phyloP scores from a whole-genome alignment of 2,888 invertebrate species.

The Globia sparganii region DNA sequence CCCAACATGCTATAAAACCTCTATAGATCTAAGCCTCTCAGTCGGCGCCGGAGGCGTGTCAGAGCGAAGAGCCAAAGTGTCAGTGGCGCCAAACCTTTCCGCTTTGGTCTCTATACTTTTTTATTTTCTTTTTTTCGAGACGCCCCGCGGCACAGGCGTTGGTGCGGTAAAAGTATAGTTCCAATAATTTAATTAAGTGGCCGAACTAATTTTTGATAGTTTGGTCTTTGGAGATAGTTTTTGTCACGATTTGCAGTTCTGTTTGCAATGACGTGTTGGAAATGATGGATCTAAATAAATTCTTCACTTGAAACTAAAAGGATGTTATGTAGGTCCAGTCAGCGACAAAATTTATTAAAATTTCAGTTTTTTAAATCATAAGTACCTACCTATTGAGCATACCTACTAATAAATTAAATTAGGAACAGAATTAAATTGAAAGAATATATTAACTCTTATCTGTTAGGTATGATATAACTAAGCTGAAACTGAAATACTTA shows the following conservation, averaged over 20 bases:
- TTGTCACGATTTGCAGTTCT: constrained; percentile 21
- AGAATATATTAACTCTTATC: neutral
- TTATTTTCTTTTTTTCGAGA: constrained; percentile 70
- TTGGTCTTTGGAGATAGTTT: constrained; percentile 48
- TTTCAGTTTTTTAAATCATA: neutral
- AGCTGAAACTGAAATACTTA: too few species aligned
- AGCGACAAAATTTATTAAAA: neutral
- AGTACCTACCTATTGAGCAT: neutral
- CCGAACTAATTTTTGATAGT: constrained; percentile 57
- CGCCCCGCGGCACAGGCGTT: constrained; percentile 82
- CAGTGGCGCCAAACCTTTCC: constrained; percentile 86
- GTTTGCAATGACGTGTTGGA: neutral
- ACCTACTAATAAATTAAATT: neutral
- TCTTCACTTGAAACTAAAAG: neutral
- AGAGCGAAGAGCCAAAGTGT: constrained; percentile 74
- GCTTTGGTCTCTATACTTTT: constrained; percentile 78
- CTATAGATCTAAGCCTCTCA: constrained; percentile 12
- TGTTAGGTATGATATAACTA: too few species aligned
- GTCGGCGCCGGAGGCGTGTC: constrained; percentile 84
- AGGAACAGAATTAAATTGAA: neutral
- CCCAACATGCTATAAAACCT: constrained; percentile 37
- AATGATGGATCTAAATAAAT: neutral
- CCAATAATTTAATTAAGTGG: constrained; percentile 79
- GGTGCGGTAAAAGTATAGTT: constrained; percentile 69
- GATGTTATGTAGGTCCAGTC: too few species aligned